Evolutionary conservation across 1,140 invertebrate genomes (phyloP), one percentile per base, ranked within the genome.

Genomic region (Ceratina australensis): DNA sequence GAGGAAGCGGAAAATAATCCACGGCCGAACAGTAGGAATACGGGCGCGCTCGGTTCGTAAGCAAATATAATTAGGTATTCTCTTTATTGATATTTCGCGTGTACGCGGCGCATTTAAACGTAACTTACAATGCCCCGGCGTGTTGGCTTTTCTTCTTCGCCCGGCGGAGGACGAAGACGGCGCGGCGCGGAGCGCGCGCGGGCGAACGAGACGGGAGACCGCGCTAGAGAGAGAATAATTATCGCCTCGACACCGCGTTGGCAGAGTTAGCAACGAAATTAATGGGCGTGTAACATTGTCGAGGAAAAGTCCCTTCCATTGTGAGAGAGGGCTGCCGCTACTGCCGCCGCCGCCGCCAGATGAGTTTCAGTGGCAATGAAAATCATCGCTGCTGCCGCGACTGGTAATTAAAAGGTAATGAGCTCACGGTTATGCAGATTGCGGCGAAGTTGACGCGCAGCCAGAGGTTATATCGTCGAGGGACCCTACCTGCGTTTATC

Each of bases 391-490:
- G 72, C 28, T 28, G 64, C 69, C 71, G 65, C 47, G 60, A 20
- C 60, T 26, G 80, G 60, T 84, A 85, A 85, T 85, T 85, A 85
- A 85, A 85, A 85, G 84, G 69, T 85, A 85, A 85, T 82, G 83
- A 84, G 81, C 82, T 85, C 66, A 75, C 77, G 64, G 72, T 82
- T 85, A 85, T 82, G 84, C 69, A 85, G 77, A 85, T 82, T 71
- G 65, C 49, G 64, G 71, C 28, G 68, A 85, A 78, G 71, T 73
- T 81, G 72, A 84, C 80, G 79, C 56, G 59, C 42, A 52, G 56
- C 59, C 54, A 49, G 22, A 33, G 71, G 56, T 72, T 73, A 67
- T 74, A 73, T 75, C 28, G 61, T 42, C 72, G 20, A 24, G 33
- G 65, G 59, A 61, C 63, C 24, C 42, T 33, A 3, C n/a, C 33